Evolutionary conservation across 2,797 vertebrate genomes (phyloP).

Genomic region (Tamandua tetradactyla): DNA sequence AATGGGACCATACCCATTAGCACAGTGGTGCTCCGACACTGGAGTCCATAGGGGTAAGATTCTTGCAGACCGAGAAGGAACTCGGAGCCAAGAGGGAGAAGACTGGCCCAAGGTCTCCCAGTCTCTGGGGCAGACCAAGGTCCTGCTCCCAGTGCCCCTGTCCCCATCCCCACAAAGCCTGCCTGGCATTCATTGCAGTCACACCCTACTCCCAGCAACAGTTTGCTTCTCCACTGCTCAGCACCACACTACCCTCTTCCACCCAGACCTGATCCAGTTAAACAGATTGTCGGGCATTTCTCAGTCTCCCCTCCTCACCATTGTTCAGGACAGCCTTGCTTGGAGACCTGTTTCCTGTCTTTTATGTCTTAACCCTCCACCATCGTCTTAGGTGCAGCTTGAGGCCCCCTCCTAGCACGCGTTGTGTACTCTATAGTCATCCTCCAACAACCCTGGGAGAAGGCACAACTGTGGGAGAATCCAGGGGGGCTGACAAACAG

Average conservation of each 20-base stretch:
- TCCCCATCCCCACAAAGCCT: neutral
- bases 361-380: neutral
- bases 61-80: neutral
- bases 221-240: neutral
- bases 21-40: neutral
- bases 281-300: neutral
- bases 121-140: neutral
- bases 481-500: neutral
- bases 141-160: neutral
- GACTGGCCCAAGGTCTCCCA: neutral
- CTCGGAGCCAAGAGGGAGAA: neutral
- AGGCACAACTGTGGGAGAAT: neutral
- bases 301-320: constrained; percentile 44
- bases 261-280: constrained; percentile 30
- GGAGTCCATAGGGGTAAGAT: neutral
- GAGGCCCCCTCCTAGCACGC: neutral
- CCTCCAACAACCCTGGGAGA: constrained; percentile 13
- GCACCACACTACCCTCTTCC: neutral
- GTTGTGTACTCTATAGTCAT: neutral
- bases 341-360: neutral
- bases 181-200: neutral
- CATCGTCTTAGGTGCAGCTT: constrained; percentile 3
- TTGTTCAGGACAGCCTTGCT: neutral
- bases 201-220: neutral
- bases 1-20: neutral